Percentiles rank a stretch among this genome's conserved stretches.
Evolutionary conservation across 2,888 invertebrate species (phyloP).

Genomic region (Drosophila quinaria): DNA sequence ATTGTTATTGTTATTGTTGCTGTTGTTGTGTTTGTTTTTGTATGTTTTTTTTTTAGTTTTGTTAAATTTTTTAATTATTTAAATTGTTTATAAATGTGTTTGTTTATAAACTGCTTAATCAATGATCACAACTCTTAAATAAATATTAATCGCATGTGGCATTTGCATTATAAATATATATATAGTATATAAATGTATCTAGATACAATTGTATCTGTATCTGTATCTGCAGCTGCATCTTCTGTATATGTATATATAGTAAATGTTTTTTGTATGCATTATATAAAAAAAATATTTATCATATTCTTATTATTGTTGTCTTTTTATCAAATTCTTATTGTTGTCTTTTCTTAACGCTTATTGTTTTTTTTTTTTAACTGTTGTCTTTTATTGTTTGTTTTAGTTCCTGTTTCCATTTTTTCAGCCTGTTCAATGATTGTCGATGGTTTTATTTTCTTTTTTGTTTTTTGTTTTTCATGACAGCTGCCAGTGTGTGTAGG

Average conservation of each 20-base stretch:
- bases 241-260: conserved; percentile 24
- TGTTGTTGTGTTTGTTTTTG: conserved; percentile 28
- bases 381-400: conserved; percentile 22
- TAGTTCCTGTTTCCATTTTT: conserved; percentile 36
- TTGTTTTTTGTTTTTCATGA: neutral
- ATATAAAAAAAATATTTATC: conserved; percentile 37
- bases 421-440: conserved; percentile 47
- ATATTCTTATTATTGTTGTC: conserved; percentile 20
- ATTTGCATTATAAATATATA: conserved; percentile 53
- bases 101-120: conserved; percentile 84
- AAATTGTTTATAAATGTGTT: conserved; percentile 53
- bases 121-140: conserved; percentile 86
- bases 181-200: conserved; percentile 43
- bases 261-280: conserved; percentile 35
- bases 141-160: conserved; percentile 80
- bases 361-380: conserved; percentile 13
- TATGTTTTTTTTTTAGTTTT: conserved; percentile 24
- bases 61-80: conserved; percentile 40
- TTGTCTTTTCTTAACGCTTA: conserved; percentile 12
- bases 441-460: conserved; percentile 16
- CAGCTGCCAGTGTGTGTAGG: conserved; percentile 34
- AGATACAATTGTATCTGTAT: conserved; percentile 44
- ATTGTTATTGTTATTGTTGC: conserved; percentile 29
- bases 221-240: conserved; percentile 30
- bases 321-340: conserved; percentile 22